phyloP scores from a whole-genome alignment of 2,888 invertebrate genomes.

The Escarpia spicata region DNA sequence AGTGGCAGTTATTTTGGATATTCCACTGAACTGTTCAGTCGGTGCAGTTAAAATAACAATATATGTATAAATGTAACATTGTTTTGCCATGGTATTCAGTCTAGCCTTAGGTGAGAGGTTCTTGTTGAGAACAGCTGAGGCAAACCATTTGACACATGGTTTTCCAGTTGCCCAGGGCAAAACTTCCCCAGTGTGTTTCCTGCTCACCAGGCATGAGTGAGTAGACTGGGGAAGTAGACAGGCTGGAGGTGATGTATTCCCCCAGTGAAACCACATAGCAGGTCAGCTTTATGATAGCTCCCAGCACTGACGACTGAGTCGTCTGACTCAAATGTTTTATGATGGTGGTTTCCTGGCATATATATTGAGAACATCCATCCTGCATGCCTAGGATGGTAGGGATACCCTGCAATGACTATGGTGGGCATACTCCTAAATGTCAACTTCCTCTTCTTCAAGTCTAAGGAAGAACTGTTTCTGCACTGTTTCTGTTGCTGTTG shows the following conservation, averaged over 20 bases:
- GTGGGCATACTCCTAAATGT: too few relatives aligned
- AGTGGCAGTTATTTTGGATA: background rate
- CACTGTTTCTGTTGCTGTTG: background rate
- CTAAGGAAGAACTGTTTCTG: background rate
- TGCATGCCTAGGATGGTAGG: background rate
- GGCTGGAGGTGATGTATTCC: background rate
- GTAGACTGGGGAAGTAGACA: background rate
- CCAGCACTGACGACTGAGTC: background rate
- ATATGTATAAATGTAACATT: background rate
- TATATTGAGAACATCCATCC: background rate
- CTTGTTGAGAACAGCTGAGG: background rate
- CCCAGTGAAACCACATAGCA: background rate
- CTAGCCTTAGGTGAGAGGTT: background rate
- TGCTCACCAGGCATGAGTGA: background rate
- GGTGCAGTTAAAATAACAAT: background rate
- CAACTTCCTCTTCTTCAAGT: background rate
- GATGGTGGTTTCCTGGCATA: background rate
- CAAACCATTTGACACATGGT: background rate
- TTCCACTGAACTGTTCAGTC: background rate
- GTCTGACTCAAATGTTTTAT: background rate
- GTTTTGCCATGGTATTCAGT: background rate
- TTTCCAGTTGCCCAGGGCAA: background rate
- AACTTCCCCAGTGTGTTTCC: background rate
- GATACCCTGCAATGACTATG: background rate
- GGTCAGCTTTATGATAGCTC: background rate